Evolutionary conservation across 2,888 invertebrate species (phyloP).

Genomic region (Ptilodon capucinus): DNA sequence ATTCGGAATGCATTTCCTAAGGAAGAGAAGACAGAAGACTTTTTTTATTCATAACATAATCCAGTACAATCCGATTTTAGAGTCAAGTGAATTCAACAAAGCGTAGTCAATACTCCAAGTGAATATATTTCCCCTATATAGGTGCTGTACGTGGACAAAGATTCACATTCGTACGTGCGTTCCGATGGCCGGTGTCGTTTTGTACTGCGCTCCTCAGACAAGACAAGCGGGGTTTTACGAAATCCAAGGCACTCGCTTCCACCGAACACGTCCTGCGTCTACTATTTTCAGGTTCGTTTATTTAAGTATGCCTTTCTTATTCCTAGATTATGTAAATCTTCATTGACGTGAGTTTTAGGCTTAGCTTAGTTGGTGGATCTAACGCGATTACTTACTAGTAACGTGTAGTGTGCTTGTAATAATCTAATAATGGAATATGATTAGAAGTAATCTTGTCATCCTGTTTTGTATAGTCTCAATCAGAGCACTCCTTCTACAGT

Average conservation of each 20-base stretch:
- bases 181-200: conserved; percentile 90
- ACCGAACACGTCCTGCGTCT: conserved; percentile 91
- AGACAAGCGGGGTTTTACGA: conserved; percentile 87
- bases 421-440: no score
- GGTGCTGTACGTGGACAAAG: conserved; percentile 89
- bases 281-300: conserved; percentile 84
- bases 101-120: conserved; percentile 4
- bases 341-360: no score
- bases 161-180: conserved; percentile 88
- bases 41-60: no score
- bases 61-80: neutral
- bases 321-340: no score
- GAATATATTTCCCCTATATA: conserved; percentile 43
- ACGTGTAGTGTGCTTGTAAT: no score
- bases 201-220: conserved; percentile 88
- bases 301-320: conserved; percentile 2
- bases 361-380: no score
- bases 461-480: no score
- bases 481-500: no score
- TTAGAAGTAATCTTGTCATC: no score
- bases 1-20: no score
- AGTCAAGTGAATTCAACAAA: conserved; percentile 20
- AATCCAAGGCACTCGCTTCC: conserved; percentile 91
- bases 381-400: no score
- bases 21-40: no score